These are phyloP conservation scores for Thera britannica DNA, from an alignment of 2,888 invertebrate species.

Conservation along the genomic window DNA sequence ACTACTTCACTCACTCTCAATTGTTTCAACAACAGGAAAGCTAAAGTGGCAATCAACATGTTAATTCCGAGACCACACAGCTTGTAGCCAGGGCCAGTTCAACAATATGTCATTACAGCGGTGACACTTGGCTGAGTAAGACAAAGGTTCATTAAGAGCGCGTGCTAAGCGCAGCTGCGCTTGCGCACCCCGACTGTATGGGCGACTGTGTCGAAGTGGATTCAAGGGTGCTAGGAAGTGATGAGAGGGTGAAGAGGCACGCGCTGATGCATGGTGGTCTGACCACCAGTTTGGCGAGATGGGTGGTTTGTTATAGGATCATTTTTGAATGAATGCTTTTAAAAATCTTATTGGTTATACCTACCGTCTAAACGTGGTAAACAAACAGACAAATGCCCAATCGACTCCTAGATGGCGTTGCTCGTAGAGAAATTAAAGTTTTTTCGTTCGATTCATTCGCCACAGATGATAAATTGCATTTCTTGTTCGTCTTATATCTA, in stretches of 20 bases:
- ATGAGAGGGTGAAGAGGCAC: slow-evolving; percentile 69
- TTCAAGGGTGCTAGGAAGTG: slow-evolving; percentile 42
- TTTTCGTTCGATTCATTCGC: too few relatives aligned
- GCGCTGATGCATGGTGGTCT: slow-evolving; percentile 57
- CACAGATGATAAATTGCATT: too few relatives aligned
- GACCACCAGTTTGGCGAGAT: slow-evolving; percentile 43
- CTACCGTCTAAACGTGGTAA: too few relatives aligned
- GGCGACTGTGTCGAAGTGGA: slow-evolving; percentile 34
- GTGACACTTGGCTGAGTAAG: slow-evolving; percentile 48
- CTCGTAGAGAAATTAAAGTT: too few relatives aligned
- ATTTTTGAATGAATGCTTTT: neutral
- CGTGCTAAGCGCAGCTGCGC: slow-evolving; percentile 74
- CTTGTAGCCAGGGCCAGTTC: slow-evolving; percentile 24
- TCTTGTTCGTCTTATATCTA: too few relatives aligned
- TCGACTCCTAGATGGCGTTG: too few relatives aligned
- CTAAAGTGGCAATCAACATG: slow-evolving; percentile 71
- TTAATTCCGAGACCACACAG: slow-evolving; percentile 67
- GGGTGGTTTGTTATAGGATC: slow-evolving; percentile 15
- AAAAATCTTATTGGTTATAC: too few relatives aligned
- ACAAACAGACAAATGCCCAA: too few relatives aligned
- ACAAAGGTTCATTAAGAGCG: slow-evolving; percentile 64
- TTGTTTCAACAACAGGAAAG: slow-evolving; percentile 57
- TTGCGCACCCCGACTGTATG: slow-evolving; percentile 36
- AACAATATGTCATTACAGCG: slow-evolving; percentile 46
- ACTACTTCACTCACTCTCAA: slow-evolving; percentile 27